These are phyloP conservation scores for Nomada ruficornis DNA, from an alignment of 2,888 invertebrate genomes.

Conservation along the genomic window DNA sequence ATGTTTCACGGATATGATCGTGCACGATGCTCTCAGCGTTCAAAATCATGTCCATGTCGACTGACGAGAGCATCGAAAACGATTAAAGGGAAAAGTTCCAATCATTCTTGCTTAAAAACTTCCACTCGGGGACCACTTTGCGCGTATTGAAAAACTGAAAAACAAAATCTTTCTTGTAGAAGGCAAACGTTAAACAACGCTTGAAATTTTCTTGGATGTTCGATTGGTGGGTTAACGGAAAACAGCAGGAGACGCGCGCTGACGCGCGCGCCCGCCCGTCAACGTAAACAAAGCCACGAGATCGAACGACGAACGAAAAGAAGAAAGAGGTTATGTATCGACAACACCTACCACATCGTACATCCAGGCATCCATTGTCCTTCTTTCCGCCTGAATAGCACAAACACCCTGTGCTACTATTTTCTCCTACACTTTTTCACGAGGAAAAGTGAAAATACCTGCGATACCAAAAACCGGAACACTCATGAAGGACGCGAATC, in stretches of 20 bases:
- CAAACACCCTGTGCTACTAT: not conserved
- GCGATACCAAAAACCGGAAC: not conserved
- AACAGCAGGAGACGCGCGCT: conserved; percentile 25
- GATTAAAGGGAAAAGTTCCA: not conserved
- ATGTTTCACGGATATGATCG: not conserved
- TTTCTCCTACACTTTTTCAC: conserved; percentile 17
- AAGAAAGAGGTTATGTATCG: conserved; percentile 51
- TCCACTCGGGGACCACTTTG: not conserved
- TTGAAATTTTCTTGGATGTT: not conserved
- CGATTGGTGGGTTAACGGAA: conserved; percentile 12
- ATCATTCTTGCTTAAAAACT: not conserved
- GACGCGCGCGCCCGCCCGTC: conserved; percentile 38
- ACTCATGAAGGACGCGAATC: conserved; percentile 14
- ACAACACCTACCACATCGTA: conserved; percentile 82
- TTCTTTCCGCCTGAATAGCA: conserved; percentile 30
- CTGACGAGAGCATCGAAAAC: not conserved
- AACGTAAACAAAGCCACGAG: conserved; percentile 74
- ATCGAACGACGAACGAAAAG: conserved; percentile 39
- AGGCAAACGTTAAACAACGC: not conserved
- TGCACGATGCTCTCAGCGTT: too few species aligned
- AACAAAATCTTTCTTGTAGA: not conserved
- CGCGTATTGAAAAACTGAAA: too few species aligned
- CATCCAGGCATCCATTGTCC: conserved; percentile 83
- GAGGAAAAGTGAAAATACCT: conserved; percentile 15
- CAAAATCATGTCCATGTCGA: not conserved